Percentiles rank a stretch among this genome's conserved stretches.
Conservation (phyloP, 2,797 vertebrate species). For the Sebastes alutus region DNA sequence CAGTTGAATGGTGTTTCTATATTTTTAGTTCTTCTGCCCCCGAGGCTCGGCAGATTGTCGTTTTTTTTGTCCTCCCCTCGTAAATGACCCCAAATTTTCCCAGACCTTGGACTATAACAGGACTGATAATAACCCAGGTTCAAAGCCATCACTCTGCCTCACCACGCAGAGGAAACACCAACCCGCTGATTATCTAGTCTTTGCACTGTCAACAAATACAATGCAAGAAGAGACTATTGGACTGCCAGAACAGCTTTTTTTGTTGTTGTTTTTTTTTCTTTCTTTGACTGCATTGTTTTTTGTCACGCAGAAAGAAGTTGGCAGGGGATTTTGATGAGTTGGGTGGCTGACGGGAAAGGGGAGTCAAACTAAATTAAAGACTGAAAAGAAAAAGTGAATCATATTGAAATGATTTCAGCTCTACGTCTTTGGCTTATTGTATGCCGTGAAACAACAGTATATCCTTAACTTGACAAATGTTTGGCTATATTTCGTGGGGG, state of each 20-base stretch:
- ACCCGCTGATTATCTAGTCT: constrained; percentile 82
- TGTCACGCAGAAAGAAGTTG: constrained; percentile 73
- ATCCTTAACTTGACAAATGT: constrained; percentile 78
- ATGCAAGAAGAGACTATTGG: constrained; percentile 80
- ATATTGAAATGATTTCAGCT: constrained; percentile 63
- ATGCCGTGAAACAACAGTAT: constrained; percentile 71
- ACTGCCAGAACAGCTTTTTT: constrained; percentile 74
- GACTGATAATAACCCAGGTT: constrained; percentile 84
- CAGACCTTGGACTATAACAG: constrained; percentile 82
- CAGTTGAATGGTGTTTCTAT: constrained; percentile 98
- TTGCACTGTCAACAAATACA: constrained; percentile 84
- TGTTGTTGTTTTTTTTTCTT: constrained; percentile 33
- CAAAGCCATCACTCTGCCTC: constrained; percentile 85
- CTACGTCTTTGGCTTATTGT: constrained; percentile 62
- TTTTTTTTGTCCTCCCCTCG: constrained; percentile 37
- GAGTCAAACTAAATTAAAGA: constrained; percentile 70
- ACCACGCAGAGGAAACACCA: constrained; percentile 74
- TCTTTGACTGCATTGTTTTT: constrained; percentile 70
- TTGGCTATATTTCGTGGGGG: constrained; percentile 69
- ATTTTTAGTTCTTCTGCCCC: constrained; percentile 84
- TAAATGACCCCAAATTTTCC: constrained; percentile 64
- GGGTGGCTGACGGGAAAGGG: constrained; percentile 58
- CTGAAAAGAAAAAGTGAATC: constrained; percentile 64
- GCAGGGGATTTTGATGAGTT: constrained; percentile 52
- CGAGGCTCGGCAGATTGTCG: constrained; percentile 82